phyloP scores from a whole-genome alignment of 2,113 vertebrate species.

The Capra hircus region DNA sequence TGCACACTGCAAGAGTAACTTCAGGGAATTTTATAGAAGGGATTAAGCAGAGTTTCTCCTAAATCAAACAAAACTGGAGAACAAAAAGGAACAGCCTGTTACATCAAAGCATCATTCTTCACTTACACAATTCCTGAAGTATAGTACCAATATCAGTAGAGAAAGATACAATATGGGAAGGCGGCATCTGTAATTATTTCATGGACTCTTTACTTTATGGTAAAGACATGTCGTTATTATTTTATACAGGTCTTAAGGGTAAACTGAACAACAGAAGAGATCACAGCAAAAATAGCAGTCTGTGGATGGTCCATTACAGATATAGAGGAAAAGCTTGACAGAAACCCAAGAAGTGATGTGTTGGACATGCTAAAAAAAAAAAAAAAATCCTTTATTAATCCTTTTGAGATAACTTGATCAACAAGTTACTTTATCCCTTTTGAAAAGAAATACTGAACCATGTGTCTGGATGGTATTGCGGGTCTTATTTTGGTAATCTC shows the following conservation, averaged over 20 bases:
- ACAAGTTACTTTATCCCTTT: neutral
- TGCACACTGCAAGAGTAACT: neutral
- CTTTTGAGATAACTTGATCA: neutral
- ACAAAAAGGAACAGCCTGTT: neutral
- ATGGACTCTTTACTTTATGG: neutral
- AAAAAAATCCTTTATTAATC: neutral
- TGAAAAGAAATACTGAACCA: neutral
- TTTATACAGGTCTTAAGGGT: neutral
- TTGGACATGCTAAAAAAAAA: neutral
- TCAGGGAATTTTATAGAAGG: constrained; percentile 39
- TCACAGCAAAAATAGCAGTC: neutral
- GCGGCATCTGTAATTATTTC: neutral
- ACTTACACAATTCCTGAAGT: neutral
- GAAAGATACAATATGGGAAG: neutral
- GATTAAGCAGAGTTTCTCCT: constrained; percentile 45
- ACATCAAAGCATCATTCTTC: neutral
- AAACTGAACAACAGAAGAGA: neutral
- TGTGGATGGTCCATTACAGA: neutral
- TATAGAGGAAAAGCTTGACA: neutral
- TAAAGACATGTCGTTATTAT: neutral
- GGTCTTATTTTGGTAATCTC: neutral
- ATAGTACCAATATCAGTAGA: neutral
- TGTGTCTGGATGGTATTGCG: neutral
- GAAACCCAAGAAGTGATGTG: neutral
- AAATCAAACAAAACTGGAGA: constrained; percentile 31